Evolutionary conservation across 1,140 invertebrate species (phyloP), one percentile per base, ranked within the genome.

Genomic region (Himalopsyche phryganea): DNA sequence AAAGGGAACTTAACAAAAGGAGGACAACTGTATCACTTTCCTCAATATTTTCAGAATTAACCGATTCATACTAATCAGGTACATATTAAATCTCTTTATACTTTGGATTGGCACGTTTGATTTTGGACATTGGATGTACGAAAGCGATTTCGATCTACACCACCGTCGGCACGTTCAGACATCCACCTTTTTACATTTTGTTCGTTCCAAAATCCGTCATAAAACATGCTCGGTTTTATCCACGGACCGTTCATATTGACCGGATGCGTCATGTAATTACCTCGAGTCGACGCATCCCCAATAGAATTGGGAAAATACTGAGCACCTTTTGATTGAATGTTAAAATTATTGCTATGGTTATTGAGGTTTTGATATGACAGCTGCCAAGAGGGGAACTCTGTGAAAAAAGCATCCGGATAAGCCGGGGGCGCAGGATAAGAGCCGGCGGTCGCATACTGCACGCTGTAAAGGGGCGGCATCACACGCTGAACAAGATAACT

Each of bases 121-220:
- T 67, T 55, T 57, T 68, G 69, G 11, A 62, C 51, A 38, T 65
- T 61, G 10, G 33, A 9, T 28, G 23, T 5, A 28, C 9, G 3
- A 5, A 28, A 28, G 23, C 23, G 23, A 28, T 28, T 28, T 5
- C 9, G 23, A 28, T 28, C 23, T 28, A 28, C 23, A 28, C 4
- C 9, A 9, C 23, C 23, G 23, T 5, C 23, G 4, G 23, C 23
- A 28, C 23, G 76, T 63, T 77, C 76, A 1, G 76, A 71, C 1
- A 76, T 73, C 76, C 76, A 78, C 55, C 73, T 77, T 56, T 77
- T 77, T 3, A 78, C 76, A 58, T 78, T 76, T 66, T 77, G 76
- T 63, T 78, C 76, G 0, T 74, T 78, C 76, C 76, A 78, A 64
- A 78, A 78, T 0, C 76, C 76, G 33, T 78, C 75, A 57, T 78